Conservation (phyloP, 2,113 vertebrate genomes). For the Peromyscus leucopus region DNA sequence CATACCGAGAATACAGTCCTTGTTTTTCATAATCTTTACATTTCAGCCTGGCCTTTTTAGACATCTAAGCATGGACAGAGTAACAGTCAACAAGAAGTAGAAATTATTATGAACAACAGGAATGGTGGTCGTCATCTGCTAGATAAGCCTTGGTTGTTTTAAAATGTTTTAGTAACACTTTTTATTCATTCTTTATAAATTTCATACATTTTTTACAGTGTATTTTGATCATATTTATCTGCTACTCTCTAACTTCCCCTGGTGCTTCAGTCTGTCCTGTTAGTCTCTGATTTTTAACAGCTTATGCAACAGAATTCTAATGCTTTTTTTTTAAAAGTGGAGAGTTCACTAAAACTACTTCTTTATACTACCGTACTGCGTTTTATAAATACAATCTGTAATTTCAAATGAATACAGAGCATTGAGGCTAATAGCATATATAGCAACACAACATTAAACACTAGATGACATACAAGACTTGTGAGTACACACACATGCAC, state of each 20-base stretch:
- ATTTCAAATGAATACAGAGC: constrained; percentile 47
- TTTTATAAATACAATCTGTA: constrained; percentile 31
- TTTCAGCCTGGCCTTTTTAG: constrained; percentile 10
- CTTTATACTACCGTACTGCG: not conserved
- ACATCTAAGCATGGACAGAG: not conserved
- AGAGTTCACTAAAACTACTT: not conserved
- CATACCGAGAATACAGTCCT: not conserved
- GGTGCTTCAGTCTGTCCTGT: not conserved
- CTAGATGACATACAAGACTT: not conserved
- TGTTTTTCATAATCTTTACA: not conserved
- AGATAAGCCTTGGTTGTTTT: not conserved
- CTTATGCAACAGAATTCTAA: too few species aligned
- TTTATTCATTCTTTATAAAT: not conserved
- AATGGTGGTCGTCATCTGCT: not conserved
- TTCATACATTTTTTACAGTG: not conserved
- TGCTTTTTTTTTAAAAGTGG: not conserved
- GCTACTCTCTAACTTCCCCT: too few species aligned
- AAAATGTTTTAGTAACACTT: too few species aligned
- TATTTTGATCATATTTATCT: too few species aligned
- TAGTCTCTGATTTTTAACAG: constrained; percentile 8
- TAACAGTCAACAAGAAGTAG: not conserved
- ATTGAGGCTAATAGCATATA: not conserved
- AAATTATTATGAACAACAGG: not conserved
- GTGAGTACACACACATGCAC: not conserved
- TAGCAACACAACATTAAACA: not conserved